phyloP scores from a whole-genome alignment of 1,140 invertebrate genomes.

The Neodiprion pinetum region DNA sequence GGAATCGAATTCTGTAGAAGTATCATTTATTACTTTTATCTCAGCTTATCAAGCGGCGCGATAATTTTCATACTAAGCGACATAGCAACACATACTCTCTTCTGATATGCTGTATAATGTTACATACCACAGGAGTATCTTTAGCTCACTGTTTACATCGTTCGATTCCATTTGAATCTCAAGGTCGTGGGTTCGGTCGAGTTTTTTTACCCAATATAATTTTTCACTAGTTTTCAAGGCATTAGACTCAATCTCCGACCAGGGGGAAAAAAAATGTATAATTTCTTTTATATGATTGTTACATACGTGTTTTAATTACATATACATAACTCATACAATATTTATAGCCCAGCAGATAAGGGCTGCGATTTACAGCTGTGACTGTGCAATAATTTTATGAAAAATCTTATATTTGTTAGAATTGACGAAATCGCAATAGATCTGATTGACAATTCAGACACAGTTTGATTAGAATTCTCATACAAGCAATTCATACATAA shows the following conservation, averaged over 20 bases:
- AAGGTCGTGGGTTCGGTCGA: not conserved
- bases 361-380: not conserved
- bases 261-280: not conserved
- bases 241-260: not conserved
- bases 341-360: not conserved
- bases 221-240: no score
- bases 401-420: no score
- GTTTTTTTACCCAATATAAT: not conserved
- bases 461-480: no score
- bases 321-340: not conserved
- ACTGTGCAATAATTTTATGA: not conserved
- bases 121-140: not conserved
- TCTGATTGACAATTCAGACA: no score
- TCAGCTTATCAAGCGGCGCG: not conserved
- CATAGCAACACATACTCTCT: not conserved
- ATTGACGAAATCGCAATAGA: no score
- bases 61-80: not conserved
- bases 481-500: not conserved
- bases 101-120: not conserved
- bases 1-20: no score
- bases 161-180: not conserved
- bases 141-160: conserved; percentile 2
- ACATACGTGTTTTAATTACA: conserved; percentile 3
- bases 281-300: not conserved
- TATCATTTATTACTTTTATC: not conserved